phyloP scores from a whole-genome alignment of 2,113 vertebrate species.

The Ardeotis arabs region DNA sequence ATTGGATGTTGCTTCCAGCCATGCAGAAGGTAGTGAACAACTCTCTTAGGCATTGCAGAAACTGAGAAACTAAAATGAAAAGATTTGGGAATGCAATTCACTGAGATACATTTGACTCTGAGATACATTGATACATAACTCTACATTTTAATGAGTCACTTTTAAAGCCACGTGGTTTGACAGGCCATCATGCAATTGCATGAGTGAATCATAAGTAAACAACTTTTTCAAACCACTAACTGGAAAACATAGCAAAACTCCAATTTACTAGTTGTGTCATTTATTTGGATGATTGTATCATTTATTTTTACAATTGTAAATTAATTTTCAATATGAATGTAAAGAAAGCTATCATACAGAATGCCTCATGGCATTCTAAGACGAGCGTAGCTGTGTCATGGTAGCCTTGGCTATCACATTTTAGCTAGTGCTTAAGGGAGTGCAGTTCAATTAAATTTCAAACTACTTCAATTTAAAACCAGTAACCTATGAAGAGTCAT shows the following conservation, averaged over 20 bases:
- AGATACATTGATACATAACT: background rate
- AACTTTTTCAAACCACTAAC: background rate
- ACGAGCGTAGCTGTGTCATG: background rate
- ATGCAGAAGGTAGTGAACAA: background rate
- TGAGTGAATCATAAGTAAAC: background rate
- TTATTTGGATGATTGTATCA: background rate
- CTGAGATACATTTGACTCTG: background rate
- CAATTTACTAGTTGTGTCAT: background rate
- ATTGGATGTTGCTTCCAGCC: background rate
- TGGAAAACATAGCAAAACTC: background rate
- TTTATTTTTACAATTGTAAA: conserved; percentile 19
- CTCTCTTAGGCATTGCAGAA: background rate
- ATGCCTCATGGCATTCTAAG: background rate
- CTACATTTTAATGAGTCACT: background rate
- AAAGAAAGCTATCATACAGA: background rate
- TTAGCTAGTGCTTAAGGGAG: background rate
- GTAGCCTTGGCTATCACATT: background rate
- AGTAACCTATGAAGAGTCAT: background rate
- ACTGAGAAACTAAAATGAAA: background rate
- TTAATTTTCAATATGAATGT: background rate
- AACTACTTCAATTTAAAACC: background rate
- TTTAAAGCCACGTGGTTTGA: conserved; percentile 4
- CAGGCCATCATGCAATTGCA: background rate
- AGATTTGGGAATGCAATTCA: background rate
- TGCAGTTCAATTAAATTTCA: background rate